A percentile compares a stretch with the other conserved stretches of the same genome.
Evolutionary conservation across 2,113 vertebrate species (phyloP).

Genomic region (Monopterus albus): DNA sequence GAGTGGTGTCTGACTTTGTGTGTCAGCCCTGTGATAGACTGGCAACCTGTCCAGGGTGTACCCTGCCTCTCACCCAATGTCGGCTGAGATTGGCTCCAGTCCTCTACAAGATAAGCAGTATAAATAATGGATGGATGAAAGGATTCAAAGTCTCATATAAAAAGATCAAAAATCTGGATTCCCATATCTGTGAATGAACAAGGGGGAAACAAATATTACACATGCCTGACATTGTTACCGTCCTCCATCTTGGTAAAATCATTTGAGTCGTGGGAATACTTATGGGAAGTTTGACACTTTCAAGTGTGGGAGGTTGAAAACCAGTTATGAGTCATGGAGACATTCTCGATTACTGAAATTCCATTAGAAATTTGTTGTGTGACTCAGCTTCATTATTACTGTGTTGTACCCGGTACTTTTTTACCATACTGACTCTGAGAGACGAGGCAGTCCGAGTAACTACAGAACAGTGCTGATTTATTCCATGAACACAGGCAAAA

Average conservation of each 20-base stretch:
- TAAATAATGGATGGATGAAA: too few species aligned
- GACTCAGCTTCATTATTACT: constrained; percentile 34
- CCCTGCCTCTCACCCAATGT: too few species aligned
- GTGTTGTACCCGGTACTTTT: constrained; percentile 1
- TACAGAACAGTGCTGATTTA: too few species aligned
- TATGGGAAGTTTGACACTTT: constrained; percentile 7
- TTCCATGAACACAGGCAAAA: too few species aligned
- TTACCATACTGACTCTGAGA: too few species aligned
- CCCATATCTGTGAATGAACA: not conserved
- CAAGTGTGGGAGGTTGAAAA: constrained; percentile 9
- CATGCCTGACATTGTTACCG: not conserved
- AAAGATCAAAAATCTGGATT: not conserved
- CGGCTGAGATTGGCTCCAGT: too few species aligned
- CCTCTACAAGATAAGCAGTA: too few species aligned
- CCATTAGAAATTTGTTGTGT: not conserved
- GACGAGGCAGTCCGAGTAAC: too few species aligned
- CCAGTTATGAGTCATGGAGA: constrained; percentile 29
- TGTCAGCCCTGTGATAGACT: too few species aligned
- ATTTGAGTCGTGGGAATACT: not conserved
- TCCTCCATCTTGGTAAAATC: not conserved
- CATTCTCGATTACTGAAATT: constrained; percentile 10
- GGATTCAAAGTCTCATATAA: too few species aligned
- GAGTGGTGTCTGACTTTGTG: too few species aligned
- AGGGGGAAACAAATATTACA: not conserved
- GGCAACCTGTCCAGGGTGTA: too few species aligned